Conservation (phyloP, 2,888 invertebrate genomes). For the Achlya flavicornis region DNA sequence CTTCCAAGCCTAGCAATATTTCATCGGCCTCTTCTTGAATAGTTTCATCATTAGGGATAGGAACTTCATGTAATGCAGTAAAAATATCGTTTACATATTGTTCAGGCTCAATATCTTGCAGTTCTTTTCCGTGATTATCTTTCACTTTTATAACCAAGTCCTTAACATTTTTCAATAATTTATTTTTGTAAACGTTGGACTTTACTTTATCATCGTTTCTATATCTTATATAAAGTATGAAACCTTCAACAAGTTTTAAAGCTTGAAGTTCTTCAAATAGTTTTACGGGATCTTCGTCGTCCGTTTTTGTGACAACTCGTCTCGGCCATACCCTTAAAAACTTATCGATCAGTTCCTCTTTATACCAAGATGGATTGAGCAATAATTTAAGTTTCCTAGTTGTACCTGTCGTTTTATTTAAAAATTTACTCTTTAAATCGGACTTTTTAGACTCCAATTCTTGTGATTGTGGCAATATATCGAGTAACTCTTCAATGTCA, state of each 20-base stretch:
- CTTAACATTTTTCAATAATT: slow-evolving; percentile 47
- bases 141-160: slow-evolving; percentile 49
- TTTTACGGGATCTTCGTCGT: slow-evolving; percentile 30
- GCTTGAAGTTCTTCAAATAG: slow-evolving; percentile 51
- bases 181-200: slow-evolving; percentile 54
- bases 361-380: slow-evolving; percentile 45
- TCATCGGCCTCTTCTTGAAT: slow-evolving; percentile 60
- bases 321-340: slow-evolving; percentile 42
- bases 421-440: slow-evolving; percentile 51
- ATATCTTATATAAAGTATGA: slow-evolving; percentile 49
- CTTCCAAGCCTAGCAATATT: slow-evolving; percentile 56
- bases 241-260: slow-evolving; percentile 55
- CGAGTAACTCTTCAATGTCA: slow-evolving; percentile 61
- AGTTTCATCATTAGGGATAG: slow-evolving; percentile 52
- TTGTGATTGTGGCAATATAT: slow-evolving; percentile 50
- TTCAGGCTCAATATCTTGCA: slow-evolving; percentile 40
- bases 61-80: slow-evolving; percentile 52
- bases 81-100: slow-evolving; percentile 49
- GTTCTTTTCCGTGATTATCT: slow-evolving; percentile 37
- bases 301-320: slow-evolving; percentile 20
- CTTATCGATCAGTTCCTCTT: slow-evolving; percentile 52
- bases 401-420: slow-evolving; percentile 52
- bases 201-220: slow-evolving; percentile 50
- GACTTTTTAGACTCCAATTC: slow-evolving; percentile 48
- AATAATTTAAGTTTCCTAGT: slow-evolving; percentile 41